Evolutionary conservation across 2,113 vertebrate species (phyloP).

Genomic region (Trichomycterus rosablanca): DNA sequence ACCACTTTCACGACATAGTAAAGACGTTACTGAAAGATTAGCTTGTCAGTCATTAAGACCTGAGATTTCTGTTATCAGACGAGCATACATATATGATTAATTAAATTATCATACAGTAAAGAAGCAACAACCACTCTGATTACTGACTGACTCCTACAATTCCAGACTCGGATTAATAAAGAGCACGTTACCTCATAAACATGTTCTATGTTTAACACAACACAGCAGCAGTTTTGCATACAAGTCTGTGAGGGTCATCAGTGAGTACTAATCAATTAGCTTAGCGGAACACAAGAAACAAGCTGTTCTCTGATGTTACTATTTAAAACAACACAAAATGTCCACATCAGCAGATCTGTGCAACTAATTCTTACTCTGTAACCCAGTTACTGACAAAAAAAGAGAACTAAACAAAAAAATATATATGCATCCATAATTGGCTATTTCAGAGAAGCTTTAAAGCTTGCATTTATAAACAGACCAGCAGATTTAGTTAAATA

Average conservation of each 20-base stretch:
- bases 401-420: slow-evolving; percentile 38
- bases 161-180: too few relatives aligned
- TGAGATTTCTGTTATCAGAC: too few relatives aligned
- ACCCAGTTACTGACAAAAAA: slow-evolving; percentile 49
- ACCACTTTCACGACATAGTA: too few relatives aligned
- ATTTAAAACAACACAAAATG: slow-evolving; percentile 48
- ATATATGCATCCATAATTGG: slow-evolving; percentile 17
- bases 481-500: slow-evolving; percentile 43
- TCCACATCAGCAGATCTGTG: slow-evolving; percentile 58
- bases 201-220: slow-evolving; percentile 33
- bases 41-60: too few relatives aligned
- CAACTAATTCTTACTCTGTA: slow-evolving; percentile 50
- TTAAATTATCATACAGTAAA: too few relatives aligned
- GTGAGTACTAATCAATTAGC: slow-evolving; percentile 67
- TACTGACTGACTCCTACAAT: too few relatives aligned
- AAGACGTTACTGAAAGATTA: too few relatives aligned
- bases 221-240: slow-evolving; percentile 63
- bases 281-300: slow-evolving; percentile 62
- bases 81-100: too few relatives aligned
- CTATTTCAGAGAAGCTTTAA: slow-evolving; percentile 9
- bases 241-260: slow-evolving; percentile 56
- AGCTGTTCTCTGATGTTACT: slow-evolving; percentile 36
- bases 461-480: slow-evolving; percentile 39
- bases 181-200: too few relatives aligned
- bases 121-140: too few relatives aligned